Base-by-base conservation (phyloP, 2,797 vertebrate genomes). In the Rhynchonycteris naso region DNA sequence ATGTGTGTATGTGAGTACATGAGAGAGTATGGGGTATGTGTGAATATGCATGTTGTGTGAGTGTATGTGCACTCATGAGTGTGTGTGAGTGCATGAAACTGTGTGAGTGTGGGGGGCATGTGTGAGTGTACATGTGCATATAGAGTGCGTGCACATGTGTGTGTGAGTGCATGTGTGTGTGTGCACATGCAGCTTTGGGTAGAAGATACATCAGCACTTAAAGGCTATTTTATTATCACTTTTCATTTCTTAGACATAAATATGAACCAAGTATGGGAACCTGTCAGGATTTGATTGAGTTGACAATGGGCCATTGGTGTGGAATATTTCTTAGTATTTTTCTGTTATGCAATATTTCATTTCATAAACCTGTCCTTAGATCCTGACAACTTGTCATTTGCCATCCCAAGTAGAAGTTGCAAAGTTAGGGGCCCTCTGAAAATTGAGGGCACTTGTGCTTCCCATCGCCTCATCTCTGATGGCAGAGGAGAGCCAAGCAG, bases 171-270 rank as follows among this genome's bases (percentile, higher is more conserved):
- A 13, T 63, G 1, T 26, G 65, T 0, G 0, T 30, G 11, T 54
- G 13, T 14, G 28, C 4, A 21, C 26, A 47, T 10, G 0, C 72
- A 66, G 81, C 43, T 26, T 24, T n/a, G 43, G 26, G 50, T 2
- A 30, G 16, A 61, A n/a, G 30, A 28, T 4, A 50, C 13, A n/a
- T 52, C 28, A 59, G 85, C 11, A 54, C 30, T 38, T 47, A 43
- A 74, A 88, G 9, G 38, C 19, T 26, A 26, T 19, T 14, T 7
- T 63, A 68, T 76, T n/a, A 50, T 68, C 28, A n/a, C 28, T 90
- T 95, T 82, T 52, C 52, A 59, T 66, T 58, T 69, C 65, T 83
- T 83, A 92, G 43, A 84, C 88, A 47, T 63, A 72, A 56, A 61
- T 66, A 30, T 21, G 76, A 66, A 38, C 68, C 35, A 88, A 54